Evolutionary conservation across 2,888 invertebrate species (phyloP).

Genomic region (Drosophila suboccidentalis): DNA sequence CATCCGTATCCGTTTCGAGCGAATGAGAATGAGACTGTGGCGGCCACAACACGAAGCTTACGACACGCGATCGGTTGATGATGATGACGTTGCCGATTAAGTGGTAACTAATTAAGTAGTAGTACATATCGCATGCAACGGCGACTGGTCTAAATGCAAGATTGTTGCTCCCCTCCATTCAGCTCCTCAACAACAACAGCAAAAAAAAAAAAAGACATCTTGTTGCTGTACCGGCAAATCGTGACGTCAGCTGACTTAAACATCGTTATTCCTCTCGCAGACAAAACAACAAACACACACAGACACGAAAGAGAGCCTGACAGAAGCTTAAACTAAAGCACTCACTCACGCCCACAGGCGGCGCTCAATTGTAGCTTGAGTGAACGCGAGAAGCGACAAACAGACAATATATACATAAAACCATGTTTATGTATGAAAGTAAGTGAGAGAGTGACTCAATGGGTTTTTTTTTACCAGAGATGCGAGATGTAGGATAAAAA

Average conservation of each 20-base stretch:
- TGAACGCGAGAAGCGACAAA: constrained; percentile 9
- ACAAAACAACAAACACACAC: constrained; percentile 9
- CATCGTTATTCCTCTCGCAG: background rate
- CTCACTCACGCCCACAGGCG: constrained; percentile 12
- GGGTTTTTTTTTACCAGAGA: background rate
- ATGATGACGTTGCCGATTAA: constrained; percentile 60
- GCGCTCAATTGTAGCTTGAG: constrained; percentile 9
- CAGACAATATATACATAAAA: constrained; percentile 7
- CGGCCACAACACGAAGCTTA: constrained; percentile 33
- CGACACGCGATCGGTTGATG: constrained; percentile 52
- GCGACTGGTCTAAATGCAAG: constrained; percentile 36
- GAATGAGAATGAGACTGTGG: constrained; percentile 40
- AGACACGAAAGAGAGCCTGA: constrained; percentile 4
- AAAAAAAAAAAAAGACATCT: constrained; percentile 9
- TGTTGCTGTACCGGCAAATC: constrained; percentile 14
- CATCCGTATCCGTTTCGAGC: constrained; percentile 67
- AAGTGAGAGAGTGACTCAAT: constrained; percentile 20
- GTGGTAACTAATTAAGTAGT: constrained; percentile 67
- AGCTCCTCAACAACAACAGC: background rate
- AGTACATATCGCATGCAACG: constrained; percentile 49
- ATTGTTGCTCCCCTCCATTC: constrained; percentile 16
- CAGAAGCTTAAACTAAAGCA: constrained; percentile 8
- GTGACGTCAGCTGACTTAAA: constrained; percentile 10
- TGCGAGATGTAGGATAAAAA: background rate
- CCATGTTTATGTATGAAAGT: background rate